Conservation (phyloP, 2,113 vertebrate species). For the Isichthys henryi region DNA sequence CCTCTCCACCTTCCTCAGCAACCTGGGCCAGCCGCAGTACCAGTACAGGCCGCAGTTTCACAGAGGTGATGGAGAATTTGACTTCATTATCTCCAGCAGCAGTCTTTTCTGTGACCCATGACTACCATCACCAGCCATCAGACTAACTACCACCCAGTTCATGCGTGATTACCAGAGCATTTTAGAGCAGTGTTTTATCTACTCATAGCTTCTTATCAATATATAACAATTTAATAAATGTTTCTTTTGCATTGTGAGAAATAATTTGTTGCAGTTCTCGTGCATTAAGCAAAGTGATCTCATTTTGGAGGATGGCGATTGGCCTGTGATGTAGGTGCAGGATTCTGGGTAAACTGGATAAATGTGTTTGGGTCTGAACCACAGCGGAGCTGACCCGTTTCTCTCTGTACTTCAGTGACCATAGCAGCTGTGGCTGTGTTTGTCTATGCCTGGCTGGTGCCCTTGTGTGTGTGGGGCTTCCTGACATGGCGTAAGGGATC, state of each 20-base stretch:
- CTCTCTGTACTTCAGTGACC: conserved; percentile 51
- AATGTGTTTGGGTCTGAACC: background rate
- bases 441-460: conserved; percentile 76
- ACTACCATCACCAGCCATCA: background rate
- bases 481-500: conserved; percentile 67
- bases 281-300: background rate
- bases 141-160: background rate
- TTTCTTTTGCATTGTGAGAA: background rate
- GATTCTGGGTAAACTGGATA: background rate
- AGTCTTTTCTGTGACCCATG: background rate
- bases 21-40: conserved; percentile 45
- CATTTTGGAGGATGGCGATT: background rate
- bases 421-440: conserved; percentile 70
- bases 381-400: background rate
- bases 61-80: conserved; percentile 55
- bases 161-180: background rate
- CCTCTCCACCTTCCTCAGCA: conserved; percentile 60
- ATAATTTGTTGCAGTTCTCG: background rate
- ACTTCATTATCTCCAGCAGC: background rate
- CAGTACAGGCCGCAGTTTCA: conserved; percentile 80
- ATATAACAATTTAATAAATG: background rate
- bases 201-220: background rate
- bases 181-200: background rate
- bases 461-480: conserved; percentile 71
- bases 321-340: background rate